A percentile compares a stretch with the other conserved stretches of the same genome.
Evolutionary conservation across 2,113 vertebrate species (phyloP).

Genomic region (Nicator chloris): DNA sequence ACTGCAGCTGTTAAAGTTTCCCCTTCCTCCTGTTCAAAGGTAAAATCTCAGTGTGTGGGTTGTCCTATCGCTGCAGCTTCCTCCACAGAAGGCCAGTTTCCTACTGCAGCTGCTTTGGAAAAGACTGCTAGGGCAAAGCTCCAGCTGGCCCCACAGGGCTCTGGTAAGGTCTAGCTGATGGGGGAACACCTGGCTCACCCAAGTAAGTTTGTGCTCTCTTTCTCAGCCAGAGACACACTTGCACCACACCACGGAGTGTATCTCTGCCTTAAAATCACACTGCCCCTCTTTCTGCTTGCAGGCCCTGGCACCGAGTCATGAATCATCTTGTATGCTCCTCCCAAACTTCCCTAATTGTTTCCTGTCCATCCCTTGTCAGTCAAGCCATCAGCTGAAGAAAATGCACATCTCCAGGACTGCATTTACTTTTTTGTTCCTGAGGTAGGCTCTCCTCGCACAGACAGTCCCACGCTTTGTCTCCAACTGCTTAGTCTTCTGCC

Average conservation of each 20-base stretch:
- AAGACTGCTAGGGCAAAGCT: background rate
- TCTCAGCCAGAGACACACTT: background rate
- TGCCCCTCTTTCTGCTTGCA: background rate
- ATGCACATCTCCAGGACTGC: constrained; percentile 2
- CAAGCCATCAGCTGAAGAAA: background rate
- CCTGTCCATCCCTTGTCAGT: background rate
- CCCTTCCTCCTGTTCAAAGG: background rate
- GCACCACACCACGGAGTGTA: background rate
- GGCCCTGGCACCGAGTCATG: background rate
- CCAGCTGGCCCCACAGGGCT: background rate
- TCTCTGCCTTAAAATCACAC: background rate
- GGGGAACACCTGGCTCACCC: background rate
- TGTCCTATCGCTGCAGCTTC: background rate
- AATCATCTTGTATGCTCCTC: background rate
- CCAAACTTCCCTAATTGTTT: constrained; percentile 20
- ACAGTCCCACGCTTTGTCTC: constrained; percentile 85
- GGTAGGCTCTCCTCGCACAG: constrained; percentile 83
- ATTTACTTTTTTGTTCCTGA: constrained; percentile 89
- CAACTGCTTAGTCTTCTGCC: constrained; percentile 77
- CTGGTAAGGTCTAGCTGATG: background rate
- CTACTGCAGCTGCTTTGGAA: background rate
- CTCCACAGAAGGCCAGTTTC: background rate
- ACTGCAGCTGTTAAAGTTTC: background rate
- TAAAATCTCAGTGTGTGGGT: background rate
- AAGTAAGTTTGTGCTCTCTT: background rate